Percentiles rank a stretch among this genome's conserved stretches.
These are phyloP conservation scores for Romanogobio albipinnatus DNA, from an alignment of 2,113 vertebrate species.

Conservation along the genomic window DNA sequence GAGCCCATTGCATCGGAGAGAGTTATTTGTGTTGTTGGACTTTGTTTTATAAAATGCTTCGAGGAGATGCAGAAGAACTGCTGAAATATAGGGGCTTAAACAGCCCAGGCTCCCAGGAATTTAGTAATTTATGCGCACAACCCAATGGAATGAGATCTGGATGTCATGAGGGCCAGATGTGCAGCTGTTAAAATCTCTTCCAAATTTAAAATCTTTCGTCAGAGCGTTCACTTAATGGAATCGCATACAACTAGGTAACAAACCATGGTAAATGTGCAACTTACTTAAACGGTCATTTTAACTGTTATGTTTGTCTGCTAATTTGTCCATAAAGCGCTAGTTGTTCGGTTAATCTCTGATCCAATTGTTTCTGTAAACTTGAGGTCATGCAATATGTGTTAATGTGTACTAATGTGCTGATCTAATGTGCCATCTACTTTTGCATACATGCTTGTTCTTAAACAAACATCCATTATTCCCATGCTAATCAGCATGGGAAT, in stretches of 20 bases:
- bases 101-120: not conserved
- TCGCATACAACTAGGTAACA: not conserved
- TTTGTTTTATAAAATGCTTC: too few species aligned
- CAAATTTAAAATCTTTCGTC: not conserved
- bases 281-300: not conserved
- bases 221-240: not conserved
- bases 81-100: too few species aligned
- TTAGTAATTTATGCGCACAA: not conserved
- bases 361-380: not conserved
- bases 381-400: not conserved
- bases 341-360: not conserved
- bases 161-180: conserved; percentile 8
- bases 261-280: not conserved
- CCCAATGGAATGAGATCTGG: not conserved
- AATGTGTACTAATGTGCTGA: not conserved
- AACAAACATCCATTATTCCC: not conserved
- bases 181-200: not conserved
- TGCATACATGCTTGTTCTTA: not conserved
- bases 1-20: too few species aligned
- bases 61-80: too few species aligned
- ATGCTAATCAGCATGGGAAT: not conserved
- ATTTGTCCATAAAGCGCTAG: not conserved
- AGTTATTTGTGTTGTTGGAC: too few species aligned
- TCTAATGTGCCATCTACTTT: not conserved
- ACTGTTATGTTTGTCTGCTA: not conserved